Evolutionary conservation across 2,888 invertebrate genomes (phyloP), one percentile per base, ranked within the genome.

Genomic region (Embidobia sp.): DNA sequence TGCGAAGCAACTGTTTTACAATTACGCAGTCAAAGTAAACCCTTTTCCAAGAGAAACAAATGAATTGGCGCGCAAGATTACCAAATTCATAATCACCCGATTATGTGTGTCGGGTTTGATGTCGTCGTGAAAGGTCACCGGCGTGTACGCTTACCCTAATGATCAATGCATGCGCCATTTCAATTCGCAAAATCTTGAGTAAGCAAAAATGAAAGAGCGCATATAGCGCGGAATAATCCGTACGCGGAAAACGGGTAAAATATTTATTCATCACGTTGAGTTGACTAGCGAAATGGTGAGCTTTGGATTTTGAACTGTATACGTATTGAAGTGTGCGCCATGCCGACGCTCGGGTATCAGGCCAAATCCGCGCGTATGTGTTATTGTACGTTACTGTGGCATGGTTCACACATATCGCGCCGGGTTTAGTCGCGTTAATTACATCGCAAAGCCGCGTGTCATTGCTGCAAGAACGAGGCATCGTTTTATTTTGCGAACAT

Each of bases 401-500:
- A 18, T 7, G 29, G 42, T 18, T 44, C 19, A 5, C 44, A 19
- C 27, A 27, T 26, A 13, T 51, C 33, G 27, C 29, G n/a, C 40
- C 29, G 26, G 42, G 26, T 66, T 8, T 33, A 55, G 33, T 42
- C 19, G 37, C 33, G 59, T 59, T 74, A 74, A 74, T 66, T 74
- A 61, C 51, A 53, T 59, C 16, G 59, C 40, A 37, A 42, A 46
- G 27, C 42, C 35, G 22, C 51, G 51, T 51, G 48, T 51, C 59
- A 73, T 40, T 48, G 31, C n/a, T n/a, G 51, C 46, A 55, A 55
- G 61, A 72, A 55, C 42, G 66, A 49, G 44, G 4, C 26, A 19
- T 46, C 51, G 35, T 70, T 70, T 70, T 70, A 46, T 74, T 74
- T 59, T 26, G 37, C 46, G 13, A 29, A 33, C 49, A 35, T 53